Evolutionary conservation across 2,888 invertebrate genomes (phyloP).

Genomic region (Auanema freiburgensis): DNA sequence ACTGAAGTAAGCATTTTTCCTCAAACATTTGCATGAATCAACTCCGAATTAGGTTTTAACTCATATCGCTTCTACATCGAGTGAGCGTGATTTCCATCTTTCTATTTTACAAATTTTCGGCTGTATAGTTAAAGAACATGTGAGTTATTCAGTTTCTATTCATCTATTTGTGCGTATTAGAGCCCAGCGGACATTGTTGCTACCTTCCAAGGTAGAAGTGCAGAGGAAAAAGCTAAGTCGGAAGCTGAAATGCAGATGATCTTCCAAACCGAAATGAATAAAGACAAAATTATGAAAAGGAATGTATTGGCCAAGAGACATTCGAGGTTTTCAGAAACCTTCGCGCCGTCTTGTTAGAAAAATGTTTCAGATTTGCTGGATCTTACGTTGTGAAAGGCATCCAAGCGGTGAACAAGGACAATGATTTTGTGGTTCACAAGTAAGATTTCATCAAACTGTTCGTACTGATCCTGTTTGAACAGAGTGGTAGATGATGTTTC

Average conservation of each 20-base stretch:
- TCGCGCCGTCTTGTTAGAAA: background rate
- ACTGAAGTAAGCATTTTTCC: constrained; percentile 18
- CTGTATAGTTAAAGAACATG: constrained; percentile 49
- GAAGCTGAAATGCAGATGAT: constrained; percentile 37
- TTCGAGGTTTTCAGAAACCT: constrained; percentile 17
- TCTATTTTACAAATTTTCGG: constrained; percentile 56
- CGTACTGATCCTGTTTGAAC: background rate
- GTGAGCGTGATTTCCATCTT: constrained; percentile 57
- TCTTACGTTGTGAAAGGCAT: constrained; percentile 88
- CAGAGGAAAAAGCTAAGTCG: constrained; percentile 34
- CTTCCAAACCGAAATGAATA: constrained; percentile 28
- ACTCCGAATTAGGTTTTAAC: constrained; percentile 34
- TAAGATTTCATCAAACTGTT: constrained; percentile 22
- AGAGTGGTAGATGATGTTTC: constrained; percentile 38
- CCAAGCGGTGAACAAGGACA: constrained; percentile 84
- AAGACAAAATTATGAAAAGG: constrained; percentile 17
- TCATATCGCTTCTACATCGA: constrained; percentile 39
- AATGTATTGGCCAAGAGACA: constrained; percentile 15
- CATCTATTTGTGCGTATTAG: constrained; percentile 15
- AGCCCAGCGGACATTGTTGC: constrained; percentile 27
- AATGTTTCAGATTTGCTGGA: constrained; percentile 78
- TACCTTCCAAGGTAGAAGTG: constrained; percentile 22
- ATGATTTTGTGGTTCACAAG: constrained; percentile 67
- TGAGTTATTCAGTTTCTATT: constrained; percentile 12
- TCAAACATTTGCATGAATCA: too few relatives aligned